Conservation (phyloP, 2,113 vertebrate species). For the Aptenodytes patagonicus region DNA sequence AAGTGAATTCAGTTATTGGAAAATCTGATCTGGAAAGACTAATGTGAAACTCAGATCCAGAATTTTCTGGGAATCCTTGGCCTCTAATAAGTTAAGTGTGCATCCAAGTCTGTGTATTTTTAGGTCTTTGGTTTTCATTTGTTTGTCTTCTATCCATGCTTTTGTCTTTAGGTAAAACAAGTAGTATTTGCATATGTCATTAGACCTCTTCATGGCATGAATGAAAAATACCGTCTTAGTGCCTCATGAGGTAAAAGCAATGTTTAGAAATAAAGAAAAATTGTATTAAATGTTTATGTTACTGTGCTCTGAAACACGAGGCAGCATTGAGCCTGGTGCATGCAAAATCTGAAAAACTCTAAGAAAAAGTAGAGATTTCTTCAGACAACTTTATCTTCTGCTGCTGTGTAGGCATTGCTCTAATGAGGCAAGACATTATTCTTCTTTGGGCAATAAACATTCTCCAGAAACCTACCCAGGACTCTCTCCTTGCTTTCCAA, state of each 20-base stretch:
- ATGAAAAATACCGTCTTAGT: not conserved
- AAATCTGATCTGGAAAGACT: not conserved
- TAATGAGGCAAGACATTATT: not conserved
- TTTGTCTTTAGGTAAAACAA: not conserved
- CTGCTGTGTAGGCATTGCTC: not conserved
- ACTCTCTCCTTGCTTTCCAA: not conserved
- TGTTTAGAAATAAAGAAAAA: not conserved
- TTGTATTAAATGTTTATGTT: not conserved
- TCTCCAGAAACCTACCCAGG: not conserved
- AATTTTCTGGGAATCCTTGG: not conserved
- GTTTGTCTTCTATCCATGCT: not conserved
- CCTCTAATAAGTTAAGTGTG: not conserved
- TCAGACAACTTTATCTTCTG: not conserved
- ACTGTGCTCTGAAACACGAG: not conserved
- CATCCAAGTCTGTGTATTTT: not conserved
- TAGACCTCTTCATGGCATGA: not conserved
- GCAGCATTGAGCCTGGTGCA: not conserved
- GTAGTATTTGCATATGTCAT: not conserved
- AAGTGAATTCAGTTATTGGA: not conserved
- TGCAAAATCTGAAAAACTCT: not conserved
- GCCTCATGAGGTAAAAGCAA: not conserved
- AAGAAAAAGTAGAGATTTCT: not conserved
- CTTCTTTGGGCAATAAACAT: not conserved
- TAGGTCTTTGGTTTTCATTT: not conserved
- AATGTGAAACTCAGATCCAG: not conserved